Percentiles rank a stretch among this genome's conserved stretches.
Conservation (phyloP, 2,888 invertebrate genomes). For the Morpho achilles region DNA sequence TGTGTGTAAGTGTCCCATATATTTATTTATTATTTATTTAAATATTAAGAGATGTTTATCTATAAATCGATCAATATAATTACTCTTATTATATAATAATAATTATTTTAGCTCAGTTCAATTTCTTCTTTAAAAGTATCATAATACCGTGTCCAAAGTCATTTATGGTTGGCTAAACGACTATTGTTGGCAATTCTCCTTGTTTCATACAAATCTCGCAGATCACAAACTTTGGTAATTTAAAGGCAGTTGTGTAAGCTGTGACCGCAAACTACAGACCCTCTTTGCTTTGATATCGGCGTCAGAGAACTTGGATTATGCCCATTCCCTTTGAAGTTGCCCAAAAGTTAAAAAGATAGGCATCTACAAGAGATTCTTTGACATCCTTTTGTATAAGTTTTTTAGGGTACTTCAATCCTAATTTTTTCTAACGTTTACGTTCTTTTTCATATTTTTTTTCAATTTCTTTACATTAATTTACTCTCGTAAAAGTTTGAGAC, state of each 20-base stretch:
- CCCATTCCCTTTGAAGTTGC: constrained; percentile 25
- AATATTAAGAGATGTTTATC: no score
- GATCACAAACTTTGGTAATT: constrained; percentile 5
- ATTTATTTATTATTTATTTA: no score
- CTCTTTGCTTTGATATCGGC: constrained; percentile 56
- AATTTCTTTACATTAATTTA: no score
- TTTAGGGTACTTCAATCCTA: background rate
- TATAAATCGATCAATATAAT: no score
- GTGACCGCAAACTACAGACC: constrained; percentile 46
- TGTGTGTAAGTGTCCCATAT: no score
- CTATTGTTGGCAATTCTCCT: background rate
- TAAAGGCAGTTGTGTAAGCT: constrained; percentile 35
- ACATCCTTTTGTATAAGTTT: background rate
- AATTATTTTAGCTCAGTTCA: no score
- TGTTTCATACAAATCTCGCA: constrained; percentile 3
- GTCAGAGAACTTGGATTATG: constrained; percentile 34
- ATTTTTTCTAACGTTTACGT: no score
- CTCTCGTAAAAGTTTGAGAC: no score
- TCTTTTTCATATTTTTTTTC: no score
- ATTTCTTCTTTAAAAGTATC: no score
- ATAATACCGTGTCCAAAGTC: no score
- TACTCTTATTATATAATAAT: no score
- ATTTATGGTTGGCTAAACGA: background rate
- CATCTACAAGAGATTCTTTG: constrained; percentile 2
- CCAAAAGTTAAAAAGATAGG: constrained; percentile 9